Conservation (phyloP, 1,140 invertebrate genomes). For the Aphelinus atriplicis region DNA sequence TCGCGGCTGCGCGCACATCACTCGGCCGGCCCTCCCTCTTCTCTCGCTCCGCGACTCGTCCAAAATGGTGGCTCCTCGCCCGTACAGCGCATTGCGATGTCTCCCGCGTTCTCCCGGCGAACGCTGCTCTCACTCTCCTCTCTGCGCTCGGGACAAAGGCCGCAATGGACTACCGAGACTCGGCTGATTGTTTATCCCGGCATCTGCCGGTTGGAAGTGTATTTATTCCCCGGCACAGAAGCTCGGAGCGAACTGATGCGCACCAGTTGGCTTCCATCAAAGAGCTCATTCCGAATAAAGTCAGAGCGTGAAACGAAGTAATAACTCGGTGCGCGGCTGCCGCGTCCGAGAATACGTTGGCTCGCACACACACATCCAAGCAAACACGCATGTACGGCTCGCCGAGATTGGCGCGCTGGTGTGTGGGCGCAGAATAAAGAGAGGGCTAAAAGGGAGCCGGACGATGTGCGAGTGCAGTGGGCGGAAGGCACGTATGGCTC, state of each 20-base stretch:
- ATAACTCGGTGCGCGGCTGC: not conserved
- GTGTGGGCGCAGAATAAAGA: constrained; percentile 9
- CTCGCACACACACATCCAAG: not conserved
- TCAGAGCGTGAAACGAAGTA: constrained; percentile 34
- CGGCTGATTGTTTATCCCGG: no score
- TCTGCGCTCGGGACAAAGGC: not conserved
- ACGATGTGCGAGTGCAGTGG: constrained; percentile 2
- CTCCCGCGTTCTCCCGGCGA: constrained; percentile 10
- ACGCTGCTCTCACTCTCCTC: not conserved
- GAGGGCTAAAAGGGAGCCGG: not conserved
- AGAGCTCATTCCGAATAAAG: constrained; percentile 32
- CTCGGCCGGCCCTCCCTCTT: constrained; percentile 27
- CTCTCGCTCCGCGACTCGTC: constrained; percentile 32
- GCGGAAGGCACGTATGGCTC: constrained; percentile 31
- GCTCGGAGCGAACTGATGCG: not conserved
- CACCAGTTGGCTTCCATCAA: constrained; percentile 27
- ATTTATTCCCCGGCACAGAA: not conserved
- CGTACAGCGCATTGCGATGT: not conserved
- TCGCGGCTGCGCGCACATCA: constrained; percentile 57
- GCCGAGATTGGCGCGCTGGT: not conserved
- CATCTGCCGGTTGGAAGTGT: not conserved
- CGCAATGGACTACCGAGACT: not conserved
- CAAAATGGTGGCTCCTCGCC: constrained; percentile 57
- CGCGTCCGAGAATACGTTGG: constrained; percentile 30
- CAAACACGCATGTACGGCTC: not conserved